These are phyloP conservation scores for Eriosoma lanigerum DNA, from an alignment of 1,140 invertebrate species.

Conservation along the genomic window DNA sequence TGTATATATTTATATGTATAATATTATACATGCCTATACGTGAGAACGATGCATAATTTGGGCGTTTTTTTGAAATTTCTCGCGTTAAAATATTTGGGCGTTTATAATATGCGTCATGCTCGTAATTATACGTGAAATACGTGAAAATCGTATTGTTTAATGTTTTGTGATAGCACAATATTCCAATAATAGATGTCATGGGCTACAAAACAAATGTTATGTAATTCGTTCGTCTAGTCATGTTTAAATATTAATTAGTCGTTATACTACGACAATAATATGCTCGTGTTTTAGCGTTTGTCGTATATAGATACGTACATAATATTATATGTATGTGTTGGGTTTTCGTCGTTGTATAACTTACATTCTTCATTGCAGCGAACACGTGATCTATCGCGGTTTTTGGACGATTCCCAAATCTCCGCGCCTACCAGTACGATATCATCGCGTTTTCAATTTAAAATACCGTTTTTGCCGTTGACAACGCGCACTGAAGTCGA, in stretches of 20 bases:
- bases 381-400: background rate
- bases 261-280: background rate
- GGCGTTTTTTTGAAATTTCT: too few relatives aligned
- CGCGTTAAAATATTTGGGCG: too few relatives aligned
- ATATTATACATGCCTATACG: too few relatives aligned
- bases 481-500: background rate
- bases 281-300: too few relatives aligned
- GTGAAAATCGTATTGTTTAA: background rate
- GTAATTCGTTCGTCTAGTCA: background rate
- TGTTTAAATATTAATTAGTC: slow-evolving; percentile 5
- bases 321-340: background rate
- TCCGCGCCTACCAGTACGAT: background rate
- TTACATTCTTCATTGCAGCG: background rate
- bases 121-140: too few relatives aligned
- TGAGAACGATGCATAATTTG: too few relatives aligned
- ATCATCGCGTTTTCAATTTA: background rate
- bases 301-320: too few relatives aligned
- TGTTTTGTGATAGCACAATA: background rate
- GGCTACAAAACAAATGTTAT: background rate
- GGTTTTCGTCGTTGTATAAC: slow-evolving; percentile 10
- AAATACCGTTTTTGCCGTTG: background rate
- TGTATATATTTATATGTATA: too few relatives aligned
- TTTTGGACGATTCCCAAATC: slow-evolving; percentile 33
- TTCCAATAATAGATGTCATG: background rate
- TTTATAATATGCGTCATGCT: too few relatives aligned